Conservation (phyloP, 2,797 vertebrate species). For the Hydrolagus colliei region DNA sequence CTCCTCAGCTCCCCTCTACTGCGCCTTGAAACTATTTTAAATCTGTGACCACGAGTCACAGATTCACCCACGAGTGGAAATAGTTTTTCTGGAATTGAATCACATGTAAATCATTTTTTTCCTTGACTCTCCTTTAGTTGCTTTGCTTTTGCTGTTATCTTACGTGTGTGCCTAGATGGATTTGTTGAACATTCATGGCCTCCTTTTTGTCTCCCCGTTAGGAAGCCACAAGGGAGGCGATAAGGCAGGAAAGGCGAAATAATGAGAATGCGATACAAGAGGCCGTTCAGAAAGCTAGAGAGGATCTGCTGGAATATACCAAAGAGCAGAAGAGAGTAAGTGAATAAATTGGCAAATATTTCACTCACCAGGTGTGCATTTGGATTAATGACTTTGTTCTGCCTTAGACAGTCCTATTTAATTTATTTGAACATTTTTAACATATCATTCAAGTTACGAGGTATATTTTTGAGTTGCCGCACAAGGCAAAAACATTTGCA, state of each 20-base stretch:
- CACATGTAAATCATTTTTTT: too few relatives aligned
- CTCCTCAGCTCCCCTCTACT: too few relatives aligned
- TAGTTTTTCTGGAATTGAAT: too few relatives aligned
- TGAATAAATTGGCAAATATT: slow-evolving; percentile 27
- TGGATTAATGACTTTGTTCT: slow-evolving; percentile 1
- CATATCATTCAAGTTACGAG: background rate
- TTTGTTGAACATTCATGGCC: background rate
- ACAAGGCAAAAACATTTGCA: background rate
- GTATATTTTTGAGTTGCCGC: background rate
- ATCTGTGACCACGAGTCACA: too few relatives aligned
- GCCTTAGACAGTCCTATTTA: too few relatives aligned
- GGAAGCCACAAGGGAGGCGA: slow-evolving; percentile 55
- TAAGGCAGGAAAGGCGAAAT: slow-evolving; percentile 55
- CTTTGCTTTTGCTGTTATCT: too few relatives aligned
- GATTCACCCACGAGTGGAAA: too few relatives aligned
- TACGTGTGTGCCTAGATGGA: too few relatives aligned
- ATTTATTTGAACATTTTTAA: background rate
- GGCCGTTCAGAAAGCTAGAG: slow-evolving; percentile 53
- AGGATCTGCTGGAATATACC: slow-evolving; percentile 58
- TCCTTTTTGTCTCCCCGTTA: slow-evolving; percentile 33
- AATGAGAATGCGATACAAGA: slow-evolving; percentile 55
- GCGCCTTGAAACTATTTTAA: too few relatives aligned
- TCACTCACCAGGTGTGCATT: background rate
- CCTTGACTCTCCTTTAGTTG: too few relatives aligned
- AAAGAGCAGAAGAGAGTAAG: slow-evolving; percentile 64